Base-by-base conservation (phyloP, 2,888 invertebrate genomes). In the Drosophila algonquin region DNA sequence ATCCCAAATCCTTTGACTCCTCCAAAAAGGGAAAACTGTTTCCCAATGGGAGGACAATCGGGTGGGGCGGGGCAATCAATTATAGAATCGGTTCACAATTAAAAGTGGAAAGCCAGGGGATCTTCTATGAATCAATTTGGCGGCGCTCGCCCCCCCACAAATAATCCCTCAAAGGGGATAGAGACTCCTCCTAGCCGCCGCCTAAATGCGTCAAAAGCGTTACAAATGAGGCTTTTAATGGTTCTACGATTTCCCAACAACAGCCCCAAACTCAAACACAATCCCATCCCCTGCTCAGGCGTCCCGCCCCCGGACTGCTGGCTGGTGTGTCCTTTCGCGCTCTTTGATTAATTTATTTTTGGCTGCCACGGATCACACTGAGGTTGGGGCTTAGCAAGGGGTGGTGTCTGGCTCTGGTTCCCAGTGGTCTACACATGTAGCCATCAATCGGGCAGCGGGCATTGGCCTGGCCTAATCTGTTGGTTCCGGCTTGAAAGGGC, bases 201-300 rank as follows among this genome's bases (percentile, higher is more conserved):
- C 18, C 69, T 14, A 55, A 75, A 77, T 77, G 88, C 86, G 77
- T 81, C 86, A 74, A 87, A 84, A 87, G 88, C 89, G 72, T 63
- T 79, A 71, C 69, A 85, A 84, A 84, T 84, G 88, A 85, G 86
- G 86, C 84, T 85, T 88, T 85, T 82, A 85, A 89, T 84, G 83
- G 83, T 73, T 80, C 82, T 75, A 77, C 88, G 77, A 89, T 81
- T 84, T 72, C 59, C 67, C 55, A 61, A 30, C 65, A 21, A 18
- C 18, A 18, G 18, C 2, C 18, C 18, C 18, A 18, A 18, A 18
- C 18, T n/a, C n/a, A n/a, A 1, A 21, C 21, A 30, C 44, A 50
- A 73, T 7, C 27, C 40, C 16, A 12, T 32, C 16, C 10, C 18
- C 16, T 8, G 21, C 10, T 5, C 35, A 3, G 21, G 3, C 21